A percentile compares a stretch with the other conserved stretches of the same genome.
Conservation (phyloP, 1,140 invertebrate genomes). For the Ceratoteleas bidentatus region DNA sequence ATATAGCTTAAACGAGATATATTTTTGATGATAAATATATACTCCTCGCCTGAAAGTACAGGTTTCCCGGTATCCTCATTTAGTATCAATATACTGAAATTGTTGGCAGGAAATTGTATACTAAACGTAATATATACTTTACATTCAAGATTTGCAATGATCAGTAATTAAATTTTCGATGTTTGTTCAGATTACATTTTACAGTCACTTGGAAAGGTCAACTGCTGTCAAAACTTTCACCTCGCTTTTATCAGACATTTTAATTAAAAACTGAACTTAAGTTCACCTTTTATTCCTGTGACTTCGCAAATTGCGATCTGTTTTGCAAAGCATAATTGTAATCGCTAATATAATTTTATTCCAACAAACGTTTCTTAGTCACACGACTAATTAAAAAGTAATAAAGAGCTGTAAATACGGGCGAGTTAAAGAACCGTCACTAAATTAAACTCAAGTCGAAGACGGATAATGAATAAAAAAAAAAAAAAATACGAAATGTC, state of each 20-base stretch:
- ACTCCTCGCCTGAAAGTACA: too few species aligned
- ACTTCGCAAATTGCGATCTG: constrained; percentile 7
- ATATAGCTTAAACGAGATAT: too few species aligned
- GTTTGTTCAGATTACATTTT: background rate
- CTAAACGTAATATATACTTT: too few species aligned
- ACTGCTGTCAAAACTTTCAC: constrained; percentile 15
- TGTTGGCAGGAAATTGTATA: too few species aligned
- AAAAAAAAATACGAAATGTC: too few species aligned
- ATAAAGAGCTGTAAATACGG: constrained; percentile 20
- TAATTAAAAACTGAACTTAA: constrained; percentile 19
- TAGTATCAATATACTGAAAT: too few species aligned
- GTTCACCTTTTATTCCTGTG: constrained; percentile 5
- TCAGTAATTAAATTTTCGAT: too few species aligned
- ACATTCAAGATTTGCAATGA: too few species aligned
- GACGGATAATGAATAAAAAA: too few species aligned
- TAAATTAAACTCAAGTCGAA: background rate
- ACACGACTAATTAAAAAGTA: constrained; percentile 29
- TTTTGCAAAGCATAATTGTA: constrained; percentile 20
- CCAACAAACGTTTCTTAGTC: constrained; percentile 8
- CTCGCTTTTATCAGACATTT: constrained; percentile 12
- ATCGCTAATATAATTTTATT: constrained; percentile 4
- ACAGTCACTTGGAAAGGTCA: background rate
- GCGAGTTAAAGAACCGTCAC: constrained; percentile 15
- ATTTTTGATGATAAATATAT: too few species aligned
- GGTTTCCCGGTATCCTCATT: too few species aligned